Conservation (phyloP, 2,113 vertebrate genomes). For the Saguinus midas region DNA sequence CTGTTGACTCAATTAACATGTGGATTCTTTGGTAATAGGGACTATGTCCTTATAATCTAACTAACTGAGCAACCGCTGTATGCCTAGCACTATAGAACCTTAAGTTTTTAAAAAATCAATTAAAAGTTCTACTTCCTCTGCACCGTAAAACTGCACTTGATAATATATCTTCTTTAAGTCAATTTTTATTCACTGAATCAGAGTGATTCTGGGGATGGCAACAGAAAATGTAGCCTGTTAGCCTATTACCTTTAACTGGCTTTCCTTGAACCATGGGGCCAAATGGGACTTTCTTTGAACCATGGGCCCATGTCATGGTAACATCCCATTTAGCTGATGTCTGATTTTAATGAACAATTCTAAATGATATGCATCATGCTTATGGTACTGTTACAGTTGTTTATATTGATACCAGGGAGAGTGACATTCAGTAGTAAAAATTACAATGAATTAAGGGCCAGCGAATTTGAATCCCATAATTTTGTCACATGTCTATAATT, state of each 20-base stretch:
- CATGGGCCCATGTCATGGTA: too few relatives aligned
- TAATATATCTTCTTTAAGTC: not conserved
- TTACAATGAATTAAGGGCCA: not conserved
- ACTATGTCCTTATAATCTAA: not conserved
- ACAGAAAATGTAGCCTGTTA: not conserved
- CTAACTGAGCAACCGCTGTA: not conserved
- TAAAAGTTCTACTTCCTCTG: not conserved
- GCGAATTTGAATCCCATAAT: not conserved
- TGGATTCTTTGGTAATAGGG: not conserved
- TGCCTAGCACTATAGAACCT: not conserved
- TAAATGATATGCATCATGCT: not conserved
- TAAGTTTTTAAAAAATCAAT: not conserved
- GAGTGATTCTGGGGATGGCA: not conserved
- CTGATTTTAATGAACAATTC: not conserved
- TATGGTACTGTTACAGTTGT: not conserved
- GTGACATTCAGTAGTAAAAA: not conserved
- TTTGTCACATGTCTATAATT: not conserved
- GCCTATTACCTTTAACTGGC: not conserved
- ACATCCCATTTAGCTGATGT: not conserved
- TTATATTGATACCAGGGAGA: not conserved
- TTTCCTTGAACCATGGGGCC: not conserved
- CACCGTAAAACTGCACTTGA: not conserved
- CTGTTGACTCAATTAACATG: not conserved
- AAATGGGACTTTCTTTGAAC: not conserved
- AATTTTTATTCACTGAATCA: not conserved